A percentile compares a stretch with the other conserved stretches of the same genome.
Evolutionary conservation across 2,797 vertebrate species (phyloP).

Genomic region (Gymnoscopelus microlampas): DNA sequence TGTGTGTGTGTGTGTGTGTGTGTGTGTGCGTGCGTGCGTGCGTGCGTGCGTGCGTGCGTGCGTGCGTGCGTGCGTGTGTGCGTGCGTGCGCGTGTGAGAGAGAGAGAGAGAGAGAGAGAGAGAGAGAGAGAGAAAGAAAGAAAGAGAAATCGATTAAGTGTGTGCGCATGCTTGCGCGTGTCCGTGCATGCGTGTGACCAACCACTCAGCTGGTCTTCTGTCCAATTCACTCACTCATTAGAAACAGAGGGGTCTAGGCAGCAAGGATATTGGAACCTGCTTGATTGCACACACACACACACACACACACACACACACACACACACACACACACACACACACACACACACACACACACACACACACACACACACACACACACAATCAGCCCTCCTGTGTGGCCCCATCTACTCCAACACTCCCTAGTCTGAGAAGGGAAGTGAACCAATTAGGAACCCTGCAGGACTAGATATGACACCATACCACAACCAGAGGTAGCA

Average conservation of each 20-base stretch:
- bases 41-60: neutral
- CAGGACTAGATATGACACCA: slow-evolving; percentile 29
- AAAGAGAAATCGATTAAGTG: too few species aligned
- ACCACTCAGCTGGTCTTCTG: slow-evolving; percentile 23
- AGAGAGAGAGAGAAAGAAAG: neutral
- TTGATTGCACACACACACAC: too few species aligned
- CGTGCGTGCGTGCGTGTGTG: too few species aligned
- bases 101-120: neutral
- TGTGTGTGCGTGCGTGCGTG: neutral
- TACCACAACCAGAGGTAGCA: neutral
- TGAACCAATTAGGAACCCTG: slow-evolving; percentile 42
- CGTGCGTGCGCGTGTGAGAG: neutral
- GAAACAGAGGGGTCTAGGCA: slow-evolving; percentile 10
- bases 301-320: neutral
- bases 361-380: slow-evolving; percentile 1
- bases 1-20: too few species aligned
- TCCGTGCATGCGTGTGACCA: neutral
- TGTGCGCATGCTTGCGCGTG: neutral
- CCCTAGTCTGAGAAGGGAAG: slow-evolving; percentile 33
- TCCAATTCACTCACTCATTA: slow-evolving; percentile 33
- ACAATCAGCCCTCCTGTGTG: too few species aligned
- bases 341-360: slow-evolving; percentile 10
- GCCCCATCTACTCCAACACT: slow-evolving; percentile 2
- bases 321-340: neutral
- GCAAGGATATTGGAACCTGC: too few species aligned